Conservation (phyloP, 1,140 invertebrate species). For the Archegozetes longisetosus region DNA sequence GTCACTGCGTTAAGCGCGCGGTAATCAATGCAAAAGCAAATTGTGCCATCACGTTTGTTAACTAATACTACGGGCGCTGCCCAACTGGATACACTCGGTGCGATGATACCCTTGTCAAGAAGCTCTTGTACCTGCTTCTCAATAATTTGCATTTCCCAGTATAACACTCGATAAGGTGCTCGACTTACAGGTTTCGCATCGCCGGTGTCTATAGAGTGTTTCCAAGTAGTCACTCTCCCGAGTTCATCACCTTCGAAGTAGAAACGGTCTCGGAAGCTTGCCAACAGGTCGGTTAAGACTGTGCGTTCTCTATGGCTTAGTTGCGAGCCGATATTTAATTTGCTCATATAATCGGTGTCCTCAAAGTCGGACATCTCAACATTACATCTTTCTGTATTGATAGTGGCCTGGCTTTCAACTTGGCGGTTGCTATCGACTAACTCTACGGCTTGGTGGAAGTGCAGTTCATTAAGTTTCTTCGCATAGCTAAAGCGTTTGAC, state of each 20-base stretch:
- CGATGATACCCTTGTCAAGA: conserved; percentile 4
- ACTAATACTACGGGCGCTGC: conserved; percentile 31
- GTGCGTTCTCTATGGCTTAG: too few species aligned
- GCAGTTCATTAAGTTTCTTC: too few species aligned
- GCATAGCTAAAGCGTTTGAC: too few species aligned
- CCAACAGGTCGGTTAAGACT: background rate
- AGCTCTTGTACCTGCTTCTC: conserved; percentile 15
- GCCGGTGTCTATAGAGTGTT: conserved; percentile 2
- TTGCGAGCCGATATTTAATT: too few species aligned
- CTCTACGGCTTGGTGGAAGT: too few species aligned
- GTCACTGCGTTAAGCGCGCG: conserved; percentile 31
- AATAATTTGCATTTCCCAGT: too few species aligned
- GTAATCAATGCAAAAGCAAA: conserved; percentile 33
- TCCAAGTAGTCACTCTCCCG: background rate
- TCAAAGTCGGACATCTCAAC: too few species aligned
- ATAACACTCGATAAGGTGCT: background rate
- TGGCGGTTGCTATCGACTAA: too few species aligned
- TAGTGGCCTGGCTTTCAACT: too few species aligned
- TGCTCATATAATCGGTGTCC: too few species aligned
- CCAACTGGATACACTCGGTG: conserved; percentile 25
- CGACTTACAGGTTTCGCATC: background rate
- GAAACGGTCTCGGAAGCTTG: background rate
- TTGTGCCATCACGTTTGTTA: conserved; percentile 31
- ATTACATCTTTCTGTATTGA: too few species aligned
- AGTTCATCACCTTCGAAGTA: background rate